A percentile compares a stretch with the other conserved stretches of the same genome.
These are phyloP conservation scores for Glaucidium brasilianum DNA, from an alignment of 2,113 vertebrate species.

Conservation along the genomic window DNA sequence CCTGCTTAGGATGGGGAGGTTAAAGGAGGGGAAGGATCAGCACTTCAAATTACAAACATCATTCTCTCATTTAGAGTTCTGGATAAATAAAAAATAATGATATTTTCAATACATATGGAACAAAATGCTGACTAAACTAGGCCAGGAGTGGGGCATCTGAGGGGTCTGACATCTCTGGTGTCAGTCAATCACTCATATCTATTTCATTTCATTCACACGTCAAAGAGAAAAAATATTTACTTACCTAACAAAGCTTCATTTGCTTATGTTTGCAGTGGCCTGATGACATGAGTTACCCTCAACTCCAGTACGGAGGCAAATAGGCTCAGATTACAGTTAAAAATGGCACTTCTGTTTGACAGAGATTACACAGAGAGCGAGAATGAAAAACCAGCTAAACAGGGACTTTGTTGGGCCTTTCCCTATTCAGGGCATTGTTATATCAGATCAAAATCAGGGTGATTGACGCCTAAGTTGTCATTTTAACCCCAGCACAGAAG, in stretches of 20 bases:
- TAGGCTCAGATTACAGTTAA: slow-evolving; percentile 4
- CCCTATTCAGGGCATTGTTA: background rate
- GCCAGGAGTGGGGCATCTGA: background rate
- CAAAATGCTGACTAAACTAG: slow-evolving; percentile 24
- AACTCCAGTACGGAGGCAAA: background rate
- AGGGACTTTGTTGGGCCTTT: background rate
- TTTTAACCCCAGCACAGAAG: slow-evolving; percentile 13
- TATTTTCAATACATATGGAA: background rate
- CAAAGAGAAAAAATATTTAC: slow-evolving; percentile 36
- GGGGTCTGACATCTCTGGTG: background rate
- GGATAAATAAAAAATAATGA: background rate
- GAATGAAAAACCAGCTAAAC: slow-evolving; percentile 17
- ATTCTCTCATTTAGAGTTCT: background rate
- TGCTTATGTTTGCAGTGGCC: slow-evolving; percentile 19
- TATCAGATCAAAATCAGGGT: slow-evolving; percentile 31
- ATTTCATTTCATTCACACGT: background rate
- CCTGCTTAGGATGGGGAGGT: background rate
- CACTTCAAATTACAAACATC: background rate
- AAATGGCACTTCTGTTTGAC: slow-evolving; percentile 32
- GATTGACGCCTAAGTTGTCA: slow-evolving; percentile 5
- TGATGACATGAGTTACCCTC: slow-evolving; percentile 33
- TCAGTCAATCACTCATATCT: slow-evolving; percentile 46
- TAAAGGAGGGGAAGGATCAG: background rate
- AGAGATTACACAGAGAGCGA: slow-evolving; percentile 4
- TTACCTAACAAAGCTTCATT: background rate